Conservation (phyloP, 1,140 invertebrate species). For the Stratiolaelaps scimitus region DNA sequence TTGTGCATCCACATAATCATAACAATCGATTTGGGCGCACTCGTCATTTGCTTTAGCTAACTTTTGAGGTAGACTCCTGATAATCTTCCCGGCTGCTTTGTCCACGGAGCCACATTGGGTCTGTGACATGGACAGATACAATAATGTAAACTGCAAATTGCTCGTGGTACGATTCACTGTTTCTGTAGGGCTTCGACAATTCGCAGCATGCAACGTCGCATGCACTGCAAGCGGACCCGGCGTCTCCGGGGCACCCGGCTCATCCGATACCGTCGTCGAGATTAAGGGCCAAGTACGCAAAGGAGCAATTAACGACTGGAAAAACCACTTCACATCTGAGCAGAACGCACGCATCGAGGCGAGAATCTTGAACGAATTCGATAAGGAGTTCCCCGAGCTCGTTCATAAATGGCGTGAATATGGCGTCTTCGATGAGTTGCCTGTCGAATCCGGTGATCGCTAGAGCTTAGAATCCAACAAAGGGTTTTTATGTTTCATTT, state of each 20-base stretch:
- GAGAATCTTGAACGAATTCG: constrained; percentile 29
- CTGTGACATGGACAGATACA: too few relatives aligned
- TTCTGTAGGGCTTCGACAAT: background rate
- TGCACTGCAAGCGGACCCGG: background rate
- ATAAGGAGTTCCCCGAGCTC: constrained; percentile 8
- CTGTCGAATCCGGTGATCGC: too few relatives aligned
- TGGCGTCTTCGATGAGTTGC: background rate
- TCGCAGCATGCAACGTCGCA: background rate
- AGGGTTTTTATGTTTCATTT: too few relatives aligned
- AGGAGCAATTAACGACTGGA: constrained; percentile 42
- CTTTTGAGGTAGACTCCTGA: too few relatives aligned
- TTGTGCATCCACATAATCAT: too few relatives aligned
- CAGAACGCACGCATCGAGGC: constrained; percentile 38
- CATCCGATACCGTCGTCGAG: constrained; percentile 25
- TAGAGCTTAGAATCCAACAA: too few relatives aligned
- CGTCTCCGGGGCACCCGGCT: background rate
- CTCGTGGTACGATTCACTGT: too few relatives aligned
- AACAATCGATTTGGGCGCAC: too few relatives aligned
- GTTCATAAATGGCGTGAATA: background rate
- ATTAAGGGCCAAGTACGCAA: constrained; percentile 39
- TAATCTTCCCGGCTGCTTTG: too few relatives aligned
- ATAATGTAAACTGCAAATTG: too few relatives aligned
- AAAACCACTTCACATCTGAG: constrained; percentile 42
- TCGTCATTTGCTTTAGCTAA: too few relatives aligned
- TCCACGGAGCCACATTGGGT: too few relatives aligned